Evolutionary conservation across 1,140 invertebrate genomes (phyloP).

Genomic region (Drosophila elegans): DNA sequence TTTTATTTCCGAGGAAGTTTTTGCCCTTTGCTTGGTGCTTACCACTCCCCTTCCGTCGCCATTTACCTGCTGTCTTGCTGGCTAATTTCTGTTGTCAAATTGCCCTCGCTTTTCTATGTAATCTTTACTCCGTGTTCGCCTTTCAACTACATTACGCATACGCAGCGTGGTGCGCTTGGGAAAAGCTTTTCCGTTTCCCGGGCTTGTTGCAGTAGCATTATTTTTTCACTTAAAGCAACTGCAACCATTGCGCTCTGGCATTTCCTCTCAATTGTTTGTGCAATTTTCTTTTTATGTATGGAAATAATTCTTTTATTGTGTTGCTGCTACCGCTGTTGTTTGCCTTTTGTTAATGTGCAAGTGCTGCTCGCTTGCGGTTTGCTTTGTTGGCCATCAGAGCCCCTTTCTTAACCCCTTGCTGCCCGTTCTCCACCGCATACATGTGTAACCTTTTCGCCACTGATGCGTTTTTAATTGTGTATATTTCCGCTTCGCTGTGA

Average conservation of each 20-base stretch:
- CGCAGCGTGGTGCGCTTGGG: slow-evolving; percentile 3
- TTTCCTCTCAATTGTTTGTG: slow-evolving; percentile 27
- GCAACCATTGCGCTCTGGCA: not conserved
- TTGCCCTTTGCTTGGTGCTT: not conserved
- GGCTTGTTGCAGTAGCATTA: not conserved
- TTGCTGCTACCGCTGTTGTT: slow-evolving; percentile 11
- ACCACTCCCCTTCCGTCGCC: not conserved
- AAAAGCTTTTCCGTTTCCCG: not conserved
- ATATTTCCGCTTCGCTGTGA: slow-evolving; percentile 75
- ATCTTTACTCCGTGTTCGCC: not conserved
- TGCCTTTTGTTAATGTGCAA: slow-evolving; percentile 37
- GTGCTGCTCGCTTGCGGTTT: slow-evolving; percentile 31
- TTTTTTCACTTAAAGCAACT: slow-evolving; percentile 41
- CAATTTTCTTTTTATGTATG: slow-evolving; percentile 32
- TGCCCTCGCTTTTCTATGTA: not conserved
- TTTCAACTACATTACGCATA: slow-evolving; percentile 7
- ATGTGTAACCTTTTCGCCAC: slow-evolving; percentile 46
- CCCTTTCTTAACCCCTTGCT: slow-evolving; percentile 4
- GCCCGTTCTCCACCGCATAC: not conserved
- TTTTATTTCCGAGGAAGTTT: not conserved
- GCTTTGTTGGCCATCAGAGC: slow-evolving; percentile 9
- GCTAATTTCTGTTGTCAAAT: slow-evolving; percentile 20
- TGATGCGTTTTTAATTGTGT: slow-evolving; percentile 83
- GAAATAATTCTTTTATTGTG: slow-evolving; percentile 24
- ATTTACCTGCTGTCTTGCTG: slow-evolving; percentile 4